Evolutionary conservation across 2,888 invertebrate genomes (phyloP), one percentile per base, ranked within the genome.

Genomic region (Cheilosia soror): DNA sequence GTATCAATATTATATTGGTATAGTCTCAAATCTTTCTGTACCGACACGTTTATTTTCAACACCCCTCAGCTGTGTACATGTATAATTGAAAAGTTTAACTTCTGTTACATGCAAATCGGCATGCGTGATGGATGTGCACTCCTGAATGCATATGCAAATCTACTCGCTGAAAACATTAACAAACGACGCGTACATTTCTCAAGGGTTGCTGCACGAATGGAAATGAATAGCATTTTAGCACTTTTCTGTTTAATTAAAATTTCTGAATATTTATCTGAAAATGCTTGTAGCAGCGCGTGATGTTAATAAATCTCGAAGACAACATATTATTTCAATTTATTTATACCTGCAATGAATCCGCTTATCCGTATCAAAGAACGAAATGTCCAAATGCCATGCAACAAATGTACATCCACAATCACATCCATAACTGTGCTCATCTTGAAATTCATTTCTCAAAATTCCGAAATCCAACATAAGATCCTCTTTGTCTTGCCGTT

Each of bases 61-160:
- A 37, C 37, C 4, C 11, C 11, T 9, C 37, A 3, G 3, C 47
- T 20, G 44, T 44, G 5, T 7, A 7, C 1, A 7, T 47, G 29
- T 13, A n/a, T 15, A 55, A 29, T 33, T 31, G 31, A 55, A 31
- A 33, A 55, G 55, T 55, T 9, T 4, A 31, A 9, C 15, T 55
- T 6, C 9, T n/a, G 31, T 55, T 15, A 9, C 20, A 68, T 76
- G 66, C 58, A 68, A 60, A 76, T 58, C 11, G 1, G 51, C n/a
- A 53, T 68, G 76, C 66, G 76, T 68, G 66, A 66, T 66, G n/a
- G n/a, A 58, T 49, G 15, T 47, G 37, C 37, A 66, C 58, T 37
- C 40, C 66, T 66, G 47, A 60, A 57, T 57, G 75, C 57, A 65
- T 47, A 57, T 75, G 37, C 57, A 65, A 66, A 75, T 44, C 7